Percentiles rank a stretch among this genome's conserved stretches.
Conservation (phyloP, 2,888 invertebrate genomes). For the Sylvicola cinctus region DNA sequence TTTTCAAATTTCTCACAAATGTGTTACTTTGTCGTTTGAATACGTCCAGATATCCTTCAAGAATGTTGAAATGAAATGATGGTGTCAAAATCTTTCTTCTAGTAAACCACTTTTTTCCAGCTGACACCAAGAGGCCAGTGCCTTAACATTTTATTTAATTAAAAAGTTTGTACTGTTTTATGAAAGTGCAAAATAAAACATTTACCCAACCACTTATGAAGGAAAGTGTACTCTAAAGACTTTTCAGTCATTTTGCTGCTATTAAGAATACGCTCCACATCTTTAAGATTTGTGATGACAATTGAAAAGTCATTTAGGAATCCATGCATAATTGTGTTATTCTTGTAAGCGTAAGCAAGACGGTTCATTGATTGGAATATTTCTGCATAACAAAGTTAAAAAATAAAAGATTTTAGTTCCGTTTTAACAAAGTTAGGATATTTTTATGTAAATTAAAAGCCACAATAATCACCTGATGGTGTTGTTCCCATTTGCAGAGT, state of each 20-base stretch:
- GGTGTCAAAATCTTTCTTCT: slow-evolving; percentile 47
- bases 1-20: slow-evolving; percentile 30
- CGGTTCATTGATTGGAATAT: background rate
- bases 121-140: slow-evolving; percentile 27
- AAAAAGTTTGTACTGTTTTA: no score
- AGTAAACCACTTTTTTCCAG: slow-evolving; percentile 34
- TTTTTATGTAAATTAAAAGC: no score
- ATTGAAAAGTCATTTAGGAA: background rate
- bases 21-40: slow-evolving; percentile 38
- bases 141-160: no score
- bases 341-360: background rate
- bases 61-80: slow-evolving; percentile 52
- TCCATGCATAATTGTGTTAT: background rate
- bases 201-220: slow-evolving; percentile 14
- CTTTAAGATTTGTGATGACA: background rate
- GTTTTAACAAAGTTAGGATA: no score
- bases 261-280: background rate
- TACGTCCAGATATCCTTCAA: slow-evolving; percentile 42
- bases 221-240: slow-evolving; percentile 13
- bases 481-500: no score
- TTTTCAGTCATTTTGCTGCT: background rate
- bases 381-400: no score
- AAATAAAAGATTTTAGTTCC: no score
- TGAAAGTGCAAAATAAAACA: no score
- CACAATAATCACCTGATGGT: background rate